Base-by-base conservation (phyloP, 2,797 vertebrate genomes). In the Crenichthys baileyi region DNA sequence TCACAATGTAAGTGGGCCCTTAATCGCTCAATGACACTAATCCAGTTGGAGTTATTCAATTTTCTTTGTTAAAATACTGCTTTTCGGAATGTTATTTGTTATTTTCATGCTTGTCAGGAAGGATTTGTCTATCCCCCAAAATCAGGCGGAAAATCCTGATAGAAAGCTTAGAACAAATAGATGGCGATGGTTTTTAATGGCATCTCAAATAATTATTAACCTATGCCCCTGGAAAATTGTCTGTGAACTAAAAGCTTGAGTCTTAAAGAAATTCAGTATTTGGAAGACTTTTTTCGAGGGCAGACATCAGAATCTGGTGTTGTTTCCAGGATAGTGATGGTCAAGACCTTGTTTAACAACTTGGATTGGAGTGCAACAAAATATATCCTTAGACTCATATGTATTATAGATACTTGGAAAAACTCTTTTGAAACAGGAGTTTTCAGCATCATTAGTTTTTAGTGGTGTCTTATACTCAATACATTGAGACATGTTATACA, bases 21-120 rank as follows among this genome's bases (percentile, higher is more conserved):
- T 90, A 83, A 90, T 85, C 90, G 76, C 86, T 87, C 83, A 72
- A 84, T 63, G 86, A 84, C 86, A 88, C 80, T 90, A 84, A 92
- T 92, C 88, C 83, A 73, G 68, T 85, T 88, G 84, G 78, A 88
- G 82, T 85, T 85, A 84, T 91, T 82, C 22, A 73, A 73, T 72
- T 55, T 88, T 79, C 67, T 84, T 79, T 77, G 70, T 83, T 72
- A 61, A 85, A 89, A 88, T 82, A 67, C 80, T 83, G 80, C 77
- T 73, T 13, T 72, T 76, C 72, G 83, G 39, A 36, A 91, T 88
- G 91, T 88, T 84, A 90, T 86, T 83, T 74, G 67, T 80, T 88
- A 63, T 87, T 84, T 88, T 80, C 72, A 87, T 80, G 86, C 81
- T 82, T 85, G 85, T 76, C 83, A 84, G 60, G 81, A 18, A 55